Conservation (phyloP, 2,888 invertebrate species). For the Anodontia alba region DNA sequence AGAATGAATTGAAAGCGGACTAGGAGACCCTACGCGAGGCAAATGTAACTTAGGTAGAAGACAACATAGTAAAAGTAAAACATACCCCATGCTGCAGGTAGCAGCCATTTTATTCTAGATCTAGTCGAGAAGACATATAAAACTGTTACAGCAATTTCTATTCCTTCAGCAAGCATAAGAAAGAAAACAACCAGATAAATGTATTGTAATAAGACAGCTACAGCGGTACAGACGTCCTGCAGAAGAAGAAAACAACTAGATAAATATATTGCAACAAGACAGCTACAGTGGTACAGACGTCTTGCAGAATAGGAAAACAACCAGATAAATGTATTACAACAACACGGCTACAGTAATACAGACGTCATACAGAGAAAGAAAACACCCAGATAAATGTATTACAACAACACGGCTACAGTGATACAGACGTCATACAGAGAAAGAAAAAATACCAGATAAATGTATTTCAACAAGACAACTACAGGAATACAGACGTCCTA, state of each 20-base stretch:
- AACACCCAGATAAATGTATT: constrained; percentile 75
- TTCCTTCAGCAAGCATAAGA: constrained; percentile 75
- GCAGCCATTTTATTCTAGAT: constrained; percentile 48
- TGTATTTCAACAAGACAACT: neutral
- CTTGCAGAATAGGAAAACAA: constrained; percentile 70
- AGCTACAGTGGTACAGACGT: constrained; percentile 67
- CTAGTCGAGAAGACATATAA: constrained; percentile 67
- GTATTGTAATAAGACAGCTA: constrained; percentile 73
- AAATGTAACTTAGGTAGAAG: no score
- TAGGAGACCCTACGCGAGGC: no score
- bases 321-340: constrained; percentile 75
- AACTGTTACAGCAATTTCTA: constrained; percentile 73
- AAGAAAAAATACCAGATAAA: neutral
- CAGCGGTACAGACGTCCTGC: constrained; percentile 66
- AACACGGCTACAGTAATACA: constrained; percentile 69
- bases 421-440: constrained; percentile 63
- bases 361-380: constrained; percentile 66
- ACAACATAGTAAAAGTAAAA: no score
- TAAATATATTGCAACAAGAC: constrained; percentile 74
- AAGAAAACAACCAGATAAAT: constrained; percentile 76
- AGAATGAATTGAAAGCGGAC: no score
- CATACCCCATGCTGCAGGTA: constrained; percentile 70
- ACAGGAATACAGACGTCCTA: neutral
- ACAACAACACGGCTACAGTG: constrained; percentile 68
- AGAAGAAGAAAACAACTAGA: constrained; percentile 71